These are phyloP conservation scores for Neria commutata DNA, from an alignment of 2,888 invertebrate species.

Conservation along the genomic window DNA sequence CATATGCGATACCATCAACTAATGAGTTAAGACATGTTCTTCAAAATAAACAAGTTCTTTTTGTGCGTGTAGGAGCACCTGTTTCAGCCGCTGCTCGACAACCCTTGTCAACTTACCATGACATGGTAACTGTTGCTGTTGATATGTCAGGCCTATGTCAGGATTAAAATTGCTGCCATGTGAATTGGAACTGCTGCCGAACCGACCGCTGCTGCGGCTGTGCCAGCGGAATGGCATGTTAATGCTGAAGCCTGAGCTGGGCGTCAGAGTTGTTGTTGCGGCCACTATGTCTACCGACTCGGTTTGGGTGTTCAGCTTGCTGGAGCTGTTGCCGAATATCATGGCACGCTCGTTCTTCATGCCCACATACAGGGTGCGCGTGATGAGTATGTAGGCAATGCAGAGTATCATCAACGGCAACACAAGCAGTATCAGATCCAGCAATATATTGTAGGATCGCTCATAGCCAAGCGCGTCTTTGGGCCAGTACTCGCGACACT, in stretches of 20 bases:
- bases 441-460: slow-evolving; percentile 68
- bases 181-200: too few species aligned
- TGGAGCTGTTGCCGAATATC: slow-evolving; percentile 41
- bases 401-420: slow-evolving; percentile 71
- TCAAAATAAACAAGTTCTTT: too few species aligned
- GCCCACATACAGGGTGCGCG: slow-evolving; percentile 57
- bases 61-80: too few species aligned
- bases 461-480: slow-evolving; percentile 65
- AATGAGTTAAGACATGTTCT: too few species aligned
- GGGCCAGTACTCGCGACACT: slow-evolving; percentile 70
- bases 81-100: too few species aligned
- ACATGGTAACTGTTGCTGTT: slow-evolving; percentile 27
- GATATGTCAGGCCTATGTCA: too few species aligned
- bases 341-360: slow-evolving; percentile 59
- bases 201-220: slow-evolving; percentile 21
- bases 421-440: slow-evolving; percentile 71
- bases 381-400: slow-evolving; percentile 68
- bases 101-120: slow-evolving; percentile 27
- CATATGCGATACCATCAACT: too few species aligned
- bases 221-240: neutral
- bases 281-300: slow-evolving; percentile 15
- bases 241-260: neutral
- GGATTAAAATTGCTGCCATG: too few species aligned
- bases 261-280: slow-evolving; percentile 7
- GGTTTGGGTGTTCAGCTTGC: slow-evolving; percentile 17